Evolutionary conservation across 1,140 invertebrate species (phyloP), one percentile per base, ranked within the genome.

Genomic region (Bombus waltoni): DNA sequence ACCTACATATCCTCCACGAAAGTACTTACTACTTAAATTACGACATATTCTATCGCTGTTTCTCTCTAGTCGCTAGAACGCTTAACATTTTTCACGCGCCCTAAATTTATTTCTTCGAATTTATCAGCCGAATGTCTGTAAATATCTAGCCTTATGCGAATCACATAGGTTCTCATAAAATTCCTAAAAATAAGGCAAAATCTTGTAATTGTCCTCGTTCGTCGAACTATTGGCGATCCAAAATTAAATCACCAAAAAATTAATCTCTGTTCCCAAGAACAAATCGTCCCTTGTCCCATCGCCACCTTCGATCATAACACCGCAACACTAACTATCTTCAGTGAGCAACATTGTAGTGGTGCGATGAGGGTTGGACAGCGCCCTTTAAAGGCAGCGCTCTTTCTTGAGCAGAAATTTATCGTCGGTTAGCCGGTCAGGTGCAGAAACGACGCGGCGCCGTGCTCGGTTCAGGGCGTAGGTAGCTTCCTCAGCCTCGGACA

Each of bases 341-440:
- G n/a, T 15, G 72, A 18, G 32, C 35, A 81, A 76, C 32, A 74
- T 47, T 44, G 42, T 11, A 53, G 15, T 22, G 5, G 47, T 53
- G 47, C 32, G 28, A 38, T 0, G 42, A 22, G 28, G 65, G 65
- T 79, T 75, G 62, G 18, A 59, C 44, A 72, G 38, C 47, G 44
- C 42, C 75, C 71, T 79, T 89, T 82, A 87, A 88, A 79, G 76
- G 62, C 65, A 83, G 42, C 32, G 47, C 47, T 47, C 28, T 70
- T 81, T 83, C 76, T 87, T 77, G 81, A 32, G 8, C 28, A 71
- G 72, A 87, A 84, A 87, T 84, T 83, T 84, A 87, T 72, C 81
- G 77, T 62, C 47, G 79, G 81, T 86, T 85, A 44, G 53, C 76
- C 73, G 59, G 75, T 76, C 81, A 81, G 66, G 72, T 85, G 77